phyloP scores from a whole-genome alignment of 2,113 vertebrate species.

The Eudyptes chrysolophus region DNA sequence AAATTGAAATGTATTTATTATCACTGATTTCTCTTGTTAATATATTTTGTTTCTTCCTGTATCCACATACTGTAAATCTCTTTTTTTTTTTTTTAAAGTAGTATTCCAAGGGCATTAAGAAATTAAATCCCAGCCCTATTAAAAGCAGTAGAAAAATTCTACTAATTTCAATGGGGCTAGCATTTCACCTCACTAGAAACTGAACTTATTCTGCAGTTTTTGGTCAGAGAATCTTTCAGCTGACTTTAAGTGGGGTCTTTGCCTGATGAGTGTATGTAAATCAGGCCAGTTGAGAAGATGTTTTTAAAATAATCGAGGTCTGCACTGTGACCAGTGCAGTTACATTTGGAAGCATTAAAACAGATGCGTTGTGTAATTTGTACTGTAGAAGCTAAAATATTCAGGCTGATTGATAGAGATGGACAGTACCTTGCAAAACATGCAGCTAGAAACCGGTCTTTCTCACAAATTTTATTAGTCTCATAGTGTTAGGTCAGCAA shows the following conservation, averaged over 20 bases:
- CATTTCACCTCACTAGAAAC: background rate
- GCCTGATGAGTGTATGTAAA: background rate
- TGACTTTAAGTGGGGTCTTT: background rate
- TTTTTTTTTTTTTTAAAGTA: background rate
- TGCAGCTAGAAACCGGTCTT: background rate
- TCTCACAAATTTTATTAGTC: background rate
- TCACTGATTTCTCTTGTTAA: background rate
- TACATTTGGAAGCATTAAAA: background rate
- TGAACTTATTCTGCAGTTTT: background rate
- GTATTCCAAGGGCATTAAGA: background rate
- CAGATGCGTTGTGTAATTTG: background rate
- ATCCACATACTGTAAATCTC: background rate
- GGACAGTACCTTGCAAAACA: constrained; percentile 1
- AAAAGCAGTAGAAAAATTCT: background rate
- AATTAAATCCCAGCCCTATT: background rate
- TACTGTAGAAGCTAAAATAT: background rate
- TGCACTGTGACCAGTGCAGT: background rate
- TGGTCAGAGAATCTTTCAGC: background rate
- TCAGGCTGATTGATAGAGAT: background rate
- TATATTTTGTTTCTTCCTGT: background rate
- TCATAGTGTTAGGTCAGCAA: background rate
- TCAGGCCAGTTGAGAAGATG: background rate
- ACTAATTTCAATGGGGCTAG: background rate
- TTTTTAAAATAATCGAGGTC: background rate
- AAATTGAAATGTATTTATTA: background rate